phyloP scores from a whole-genome alignment of 2,888 invertebrate genomes.

The Eupelmus urozonus region DNA sequence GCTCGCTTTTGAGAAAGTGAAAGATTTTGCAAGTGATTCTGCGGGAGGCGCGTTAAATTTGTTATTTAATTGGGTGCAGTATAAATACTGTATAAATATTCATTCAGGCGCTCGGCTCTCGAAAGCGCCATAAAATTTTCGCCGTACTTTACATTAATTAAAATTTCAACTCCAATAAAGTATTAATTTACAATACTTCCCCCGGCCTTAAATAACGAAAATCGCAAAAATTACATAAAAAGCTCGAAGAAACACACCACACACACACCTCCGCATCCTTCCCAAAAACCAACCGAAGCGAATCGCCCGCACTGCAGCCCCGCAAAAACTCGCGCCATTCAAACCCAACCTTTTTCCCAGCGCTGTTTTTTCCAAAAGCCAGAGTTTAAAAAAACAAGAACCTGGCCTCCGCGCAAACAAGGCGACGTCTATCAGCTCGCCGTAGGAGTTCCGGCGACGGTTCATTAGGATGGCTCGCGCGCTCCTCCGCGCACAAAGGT shows the following conservation, averaged over 20 bases:
- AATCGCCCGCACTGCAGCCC: no score
- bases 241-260: no score
- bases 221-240: no score
- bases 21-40: neutral
- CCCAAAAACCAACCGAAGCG: no score
- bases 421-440: neutral
- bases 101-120: neutral
- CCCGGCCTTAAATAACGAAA: no score
- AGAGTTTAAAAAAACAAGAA: neutral
- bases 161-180: no score
- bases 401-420: neutral
- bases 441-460: constrained; percentile 2
- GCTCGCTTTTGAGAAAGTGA: constrained; percentile 5
- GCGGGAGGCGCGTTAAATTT: neutral
- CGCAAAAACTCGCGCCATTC: no score
- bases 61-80: neutral
- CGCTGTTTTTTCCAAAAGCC: neutral
- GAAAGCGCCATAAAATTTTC: neutral
- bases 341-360: no score
- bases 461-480: constrained; percentile 36
- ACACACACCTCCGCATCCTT: no score
- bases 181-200: no score
- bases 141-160: neutral
- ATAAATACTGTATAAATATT: neutral
- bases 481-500: constrained; percentile 5